A percentile compares a stretch with the other conserved stretches of the same genome.
phyloP scores from a whole-genome alignment of 1,140 invertebrate species.

The Probaryconus sp. region DNA sequence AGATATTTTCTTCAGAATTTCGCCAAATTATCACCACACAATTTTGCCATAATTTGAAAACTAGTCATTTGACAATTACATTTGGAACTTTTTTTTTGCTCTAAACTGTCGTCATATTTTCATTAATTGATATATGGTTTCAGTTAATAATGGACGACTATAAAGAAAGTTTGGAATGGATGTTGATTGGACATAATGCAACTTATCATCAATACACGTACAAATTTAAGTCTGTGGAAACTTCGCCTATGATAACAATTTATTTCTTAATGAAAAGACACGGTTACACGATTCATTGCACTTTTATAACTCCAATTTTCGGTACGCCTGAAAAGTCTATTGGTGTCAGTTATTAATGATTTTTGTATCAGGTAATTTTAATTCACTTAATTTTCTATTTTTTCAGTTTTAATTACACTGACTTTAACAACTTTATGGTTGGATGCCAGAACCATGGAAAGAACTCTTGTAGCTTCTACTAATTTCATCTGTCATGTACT shows the following conservation, averaged over 20 bases:
- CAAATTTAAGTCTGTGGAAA: constrained; percentile 63
- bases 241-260: constrained; percentile 70
- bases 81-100: not conserved
- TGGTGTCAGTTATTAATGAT: not conserved
- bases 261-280: constrained; percentile 73
- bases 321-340: constrained; percentile 70
- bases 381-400: constrained; percentile 25
- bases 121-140: constrained; percentile 1
- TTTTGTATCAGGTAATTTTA: not conserved
- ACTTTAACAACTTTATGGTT: constrained; percentile 76
- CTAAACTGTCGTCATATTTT: no score
- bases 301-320: constrained; percentile 70
- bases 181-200: constrained; percentile 61
- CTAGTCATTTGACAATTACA: not conserved
- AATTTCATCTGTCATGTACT: constrained; percentile 78
- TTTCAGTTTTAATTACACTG: constrained; percentile 74
- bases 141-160: constrained; percentile 51
- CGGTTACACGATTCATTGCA: constrained; percentile 59
- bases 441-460: constrained; percentile 71
- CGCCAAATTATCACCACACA: no score
- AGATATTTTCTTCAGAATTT: no score
- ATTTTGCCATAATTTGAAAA: no score
- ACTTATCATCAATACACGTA: constrained; percentile 20
- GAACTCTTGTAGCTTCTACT: constrained; percentile 71
- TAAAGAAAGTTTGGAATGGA: constrained; percentile 72